Evolutionary conservation across 2,797 vertebrate species (phyloP), one percentile per base, ranked within the genome.

Genomic region (Coreius guichenoti): DNA sequence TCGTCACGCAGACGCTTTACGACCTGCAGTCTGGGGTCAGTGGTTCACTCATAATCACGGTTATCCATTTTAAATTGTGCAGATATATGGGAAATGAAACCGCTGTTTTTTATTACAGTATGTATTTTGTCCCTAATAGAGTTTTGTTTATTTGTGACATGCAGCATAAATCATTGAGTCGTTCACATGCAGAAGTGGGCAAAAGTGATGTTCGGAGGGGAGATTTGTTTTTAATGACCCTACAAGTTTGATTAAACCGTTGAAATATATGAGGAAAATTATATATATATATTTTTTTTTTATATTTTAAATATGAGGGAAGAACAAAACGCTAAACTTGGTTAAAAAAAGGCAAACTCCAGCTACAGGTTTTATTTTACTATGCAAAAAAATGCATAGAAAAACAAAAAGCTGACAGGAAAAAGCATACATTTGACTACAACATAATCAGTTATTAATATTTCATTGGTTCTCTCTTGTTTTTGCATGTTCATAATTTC

Each of bases 1-100:
- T 98, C 82, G 94, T 99, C 94, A 99, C 98, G 1, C 98, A 99
- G 92, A 99, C 98, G 0, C 97, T 99, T 17, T 97, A 95, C 51
- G 97, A 99, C 93, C 95, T 97, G 49, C 94, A 95, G 86, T 98
- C 98, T 84, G 97, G 98, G 93, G 98, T 99, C 92, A 19, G 12
- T 31, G n/a, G 14, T 23, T 6, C n/a, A 9, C 31, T 36, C 61
- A 9, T 29, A 3, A 9, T 67, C 63, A 65, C 2, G 1, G 26
- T 29, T 63, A 16, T 7, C 2, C 26, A 12, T n/a, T n/a, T n/a
- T 8, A 11, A 23, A 56, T 23, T 56, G 21, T 23, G 21, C 21
- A 23, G 21, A 58, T 11, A 58, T 58, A n/a, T 58, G 54, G 3
- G 56, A 23, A 23, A 61, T n/a, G 12, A 61, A 61, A n/a, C 7